Evolutionary conservation across 2,113 vertebrate genomes (phyloP).

Genomic region (Aldabrachelys gigantea): DNA sequence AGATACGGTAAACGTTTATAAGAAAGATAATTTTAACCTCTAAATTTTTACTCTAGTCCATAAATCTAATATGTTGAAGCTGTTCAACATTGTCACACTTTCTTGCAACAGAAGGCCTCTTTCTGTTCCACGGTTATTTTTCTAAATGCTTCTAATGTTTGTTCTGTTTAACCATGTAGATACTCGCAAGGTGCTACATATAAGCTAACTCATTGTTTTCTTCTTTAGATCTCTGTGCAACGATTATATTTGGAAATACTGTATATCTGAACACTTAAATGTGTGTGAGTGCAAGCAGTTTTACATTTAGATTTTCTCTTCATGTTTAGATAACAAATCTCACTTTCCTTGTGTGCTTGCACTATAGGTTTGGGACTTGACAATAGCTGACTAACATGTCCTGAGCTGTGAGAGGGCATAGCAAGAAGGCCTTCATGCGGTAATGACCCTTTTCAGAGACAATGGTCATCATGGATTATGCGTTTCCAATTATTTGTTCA

Average conservation of each 20-base stretch:
- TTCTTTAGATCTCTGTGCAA: slow-evolving; percentile 98
- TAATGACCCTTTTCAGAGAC: slow-evolving; percentile 90
- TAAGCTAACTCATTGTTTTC: slow-evolving; percentile 96
- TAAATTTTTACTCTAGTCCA: slow-evolving; percentile 44
- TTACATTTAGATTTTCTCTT: slow-evolving; percentile 92
- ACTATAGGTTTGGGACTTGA: slow-evolving; percentile 89
- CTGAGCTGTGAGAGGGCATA: slow-evolving; percentile 90
- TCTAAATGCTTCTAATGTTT: slow-evolving; percentile 75
- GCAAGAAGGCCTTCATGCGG: slow-evolving; percentile 85
- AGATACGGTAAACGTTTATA: not conserved
- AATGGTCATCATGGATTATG: slow-evolving; percentile 89
- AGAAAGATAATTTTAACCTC: slow-evolving; percentile 25
- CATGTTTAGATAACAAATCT: slow-evolving; percentile 91
- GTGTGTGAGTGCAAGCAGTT: slow-evolving; percentile 99
- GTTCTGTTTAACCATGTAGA: slow-evolving; percentile 76
- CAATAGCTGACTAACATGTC: slow-evolving; percentile 92
- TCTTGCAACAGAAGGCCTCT: slow-evolving; percentile 37
- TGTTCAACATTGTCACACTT: slow-evolving; percentile 42
- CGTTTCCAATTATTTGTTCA: slow-evolving; percentile 88
- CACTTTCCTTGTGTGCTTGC: slow-evolving; percentile 91
- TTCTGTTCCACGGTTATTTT: slow-evolving; percentile 61
- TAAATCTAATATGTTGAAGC: slow-evolving; percentile 45
- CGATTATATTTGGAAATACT: slow-evolving; percentile 98
- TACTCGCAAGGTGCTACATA: slow-evolving; percentile 77
- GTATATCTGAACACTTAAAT: slow-evolving; percentile 99